A percentile compares a stretch with the other conserved stretches of the same genome.
phyloP scores from a whole-genome alignment of 2,113 vertebrate species.

The Anhinga anhinga region DNA sequence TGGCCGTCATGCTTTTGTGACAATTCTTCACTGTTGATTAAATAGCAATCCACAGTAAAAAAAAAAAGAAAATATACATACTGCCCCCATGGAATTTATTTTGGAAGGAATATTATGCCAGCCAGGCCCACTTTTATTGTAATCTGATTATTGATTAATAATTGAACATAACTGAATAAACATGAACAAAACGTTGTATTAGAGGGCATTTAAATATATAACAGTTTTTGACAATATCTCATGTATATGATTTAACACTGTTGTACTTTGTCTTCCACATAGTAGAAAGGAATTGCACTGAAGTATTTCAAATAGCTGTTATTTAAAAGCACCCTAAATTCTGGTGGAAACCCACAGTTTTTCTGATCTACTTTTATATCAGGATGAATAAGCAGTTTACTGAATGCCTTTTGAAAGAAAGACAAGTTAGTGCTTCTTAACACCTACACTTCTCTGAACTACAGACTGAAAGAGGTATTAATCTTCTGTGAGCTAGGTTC shows the following conservation, averaged over 20 bases:
- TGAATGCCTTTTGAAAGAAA: slow-evolving; percentile 8
- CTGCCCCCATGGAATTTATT: neutral
- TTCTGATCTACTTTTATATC: neutral
- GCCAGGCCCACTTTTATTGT: neutral
- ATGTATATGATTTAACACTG: neutral
- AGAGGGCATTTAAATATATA: neutral
- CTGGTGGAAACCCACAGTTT: neutral
- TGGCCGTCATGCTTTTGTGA: neutral
- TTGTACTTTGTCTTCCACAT: neutral
- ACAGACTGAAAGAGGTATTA: neutral
- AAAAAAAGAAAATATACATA: neutral
- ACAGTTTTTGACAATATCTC: neutral
- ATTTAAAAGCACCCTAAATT: neutral
- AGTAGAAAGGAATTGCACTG: neutral
- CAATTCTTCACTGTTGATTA: neutral
- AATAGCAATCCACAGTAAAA: neutral
- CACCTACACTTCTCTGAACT: neutral
- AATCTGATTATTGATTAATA: slow-evolving; percentile 23
- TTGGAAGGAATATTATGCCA: neutral
- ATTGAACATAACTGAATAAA: slow-evolving; percentile 31
- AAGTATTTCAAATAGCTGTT: neutral
- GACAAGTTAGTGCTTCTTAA: neutral
- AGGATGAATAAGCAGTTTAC: slow-evolving; percentile 37
- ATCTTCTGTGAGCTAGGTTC: neutral
- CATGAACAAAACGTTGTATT: slow-evolving; percentile 20